phyloP scores from a whole-genome alignment of 2,888 invertebrate species.

The Branchellion lobata region DNA sequence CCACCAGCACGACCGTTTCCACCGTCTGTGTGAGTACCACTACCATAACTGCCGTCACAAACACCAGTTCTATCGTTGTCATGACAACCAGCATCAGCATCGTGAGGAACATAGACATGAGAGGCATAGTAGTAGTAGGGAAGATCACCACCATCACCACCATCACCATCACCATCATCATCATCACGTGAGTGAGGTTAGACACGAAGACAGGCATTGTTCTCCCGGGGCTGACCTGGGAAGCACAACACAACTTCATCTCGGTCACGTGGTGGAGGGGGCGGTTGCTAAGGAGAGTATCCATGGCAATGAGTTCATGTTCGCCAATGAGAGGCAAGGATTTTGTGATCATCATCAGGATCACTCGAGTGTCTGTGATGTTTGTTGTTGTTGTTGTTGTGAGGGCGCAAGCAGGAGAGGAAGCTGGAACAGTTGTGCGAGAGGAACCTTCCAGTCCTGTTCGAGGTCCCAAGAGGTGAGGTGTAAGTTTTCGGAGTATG shows the following conservation, averaged over 20 bases:
- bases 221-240: too few species aligned
- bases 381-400: neutral
- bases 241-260: neutral
- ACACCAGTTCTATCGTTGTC: neutral
- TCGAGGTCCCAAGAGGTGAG: neutral
- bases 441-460: too few species aligned
- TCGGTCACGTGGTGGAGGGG: neutral
- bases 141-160: neutral
- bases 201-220: neutral
- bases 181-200: neutral
- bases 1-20: neutral
- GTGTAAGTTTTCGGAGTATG: constrained; percentile 5
- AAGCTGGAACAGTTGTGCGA: too few species aligned
- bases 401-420: too few species aligned
- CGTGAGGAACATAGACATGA: neutral
- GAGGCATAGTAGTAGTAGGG: neutral
- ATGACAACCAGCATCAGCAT: neutral
- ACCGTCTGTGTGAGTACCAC: constrained; percentile 6
- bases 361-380: neutral
- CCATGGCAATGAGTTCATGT: neutral
- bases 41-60: neutral
- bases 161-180: neutral
- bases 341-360: neutral
- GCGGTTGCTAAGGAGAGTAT: neutral
- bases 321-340: neutral